Evolutionary conservation across 2,888 invertebrate species (phyloP).

Genomic region (Digitonthophagus gazella): DNA sequence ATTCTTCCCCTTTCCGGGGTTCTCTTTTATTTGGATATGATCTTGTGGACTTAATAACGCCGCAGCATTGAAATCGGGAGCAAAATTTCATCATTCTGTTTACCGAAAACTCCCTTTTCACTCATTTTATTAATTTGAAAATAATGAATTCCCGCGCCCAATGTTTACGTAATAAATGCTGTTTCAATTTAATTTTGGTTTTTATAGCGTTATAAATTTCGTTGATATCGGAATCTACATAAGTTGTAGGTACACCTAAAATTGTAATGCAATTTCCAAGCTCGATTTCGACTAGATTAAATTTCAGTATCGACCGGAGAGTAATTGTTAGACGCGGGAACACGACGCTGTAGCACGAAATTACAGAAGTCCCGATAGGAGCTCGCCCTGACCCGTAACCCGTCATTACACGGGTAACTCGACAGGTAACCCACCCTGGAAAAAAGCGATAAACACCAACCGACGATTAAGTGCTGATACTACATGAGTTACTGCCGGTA

Average conservation of each 20-base stretch:
- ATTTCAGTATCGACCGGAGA: not conserved
- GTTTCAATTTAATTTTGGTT: too few species aligned
- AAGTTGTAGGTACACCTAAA: not conserved
- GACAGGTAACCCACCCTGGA: not conserved
- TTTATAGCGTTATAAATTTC: too few species aligned
- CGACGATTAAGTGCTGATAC: not conserved
- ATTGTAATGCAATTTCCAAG: not conserved
- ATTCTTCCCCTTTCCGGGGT: not conserved
- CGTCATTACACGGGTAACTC: not conserved
- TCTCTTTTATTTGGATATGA: not conserved
- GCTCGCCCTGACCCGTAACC: not conserved
- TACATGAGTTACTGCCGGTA: not conserved
- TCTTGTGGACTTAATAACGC: not conserved
- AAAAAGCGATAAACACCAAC: not conserved
- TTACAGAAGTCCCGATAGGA: not conserved
- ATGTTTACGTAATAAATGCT: not conserved
- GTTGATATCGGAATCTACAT: not conserved
- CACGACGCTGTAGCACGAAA: not conserved
- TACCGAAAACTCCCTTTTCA: not conserved
- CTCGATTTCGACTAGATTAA: not conserved
- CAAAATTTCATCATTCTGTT: not conserved
- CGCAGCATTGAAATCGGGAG: not conserved
- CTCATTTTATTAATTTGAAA: not conserved
- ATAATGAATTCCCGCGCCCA: not conserved
- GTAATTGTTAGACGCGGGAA: not conserved